Conservation (phyloP, 2,888 invertebrate genomes). For the Sinodicranocentrus sp. region DNA sequence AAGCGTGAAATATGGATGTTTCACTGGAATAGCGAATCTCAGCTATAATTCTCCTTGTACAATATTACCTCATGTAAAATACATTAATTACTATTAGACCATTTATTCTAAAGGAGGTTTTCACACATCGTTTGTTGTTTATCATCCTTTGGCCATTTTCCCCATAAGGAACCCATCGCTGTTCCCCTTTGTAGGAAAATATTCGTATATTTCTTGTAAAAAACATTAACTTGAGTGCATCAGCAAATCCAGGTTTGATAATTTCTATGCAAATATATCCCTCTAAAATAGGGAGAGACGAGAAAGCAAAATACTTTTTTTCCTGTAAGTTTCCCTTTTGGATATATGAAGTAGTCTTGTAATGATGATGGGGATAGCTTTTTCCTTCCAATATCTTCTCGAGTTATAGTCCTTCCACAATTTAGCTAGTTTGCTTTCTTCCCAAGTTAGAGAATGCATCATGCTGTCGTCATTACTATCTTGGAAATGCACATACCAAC, state of each 20-base stretch:
- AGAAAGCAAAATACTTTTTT: no score
- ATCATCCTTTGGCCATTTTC: not conserved
- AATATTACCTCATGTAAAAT: not conserved
- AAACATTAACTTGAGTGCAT: not conserved
- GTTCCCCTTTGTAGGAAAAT: not conserved
- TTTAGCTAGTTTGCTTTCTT: no score
- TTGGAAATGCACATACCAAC: no score
- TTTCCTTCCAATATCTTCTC: no score
- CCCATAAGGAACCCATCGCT: not conserved
- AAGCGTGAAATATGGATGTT: slow-evolving; percentile 61
- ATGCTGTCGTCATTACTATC: not conserved
- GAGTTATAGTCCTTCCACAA: no score
- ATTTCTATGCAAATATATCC: not conserved
- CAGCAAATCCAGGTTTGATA: not conserved
- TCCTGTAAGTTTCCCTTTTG: not conserved
- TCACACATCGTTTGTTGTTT: not conserved
- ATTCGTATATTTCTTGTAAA: not conserved
- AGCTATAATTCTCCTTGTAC: slow-evolving; percentile 8
- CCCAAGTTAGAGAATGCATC: not conserved
- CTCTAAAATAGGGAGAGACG: no score
- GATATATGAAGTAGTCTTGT: not conserved
- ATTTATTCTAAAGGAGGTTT: not conserved
- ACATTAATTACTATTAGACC: slow-evolving; percentile 2
- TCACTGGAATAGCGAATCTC: slow-evolving; percentile 37
- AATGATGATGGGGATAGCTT: not conserved